A percentile compares a stretch with the other conserved stretches of the same genome.
Conservation (phyloP, 2,797 vertebrate species). For the Neomorphus geoffroyi region DNA sequence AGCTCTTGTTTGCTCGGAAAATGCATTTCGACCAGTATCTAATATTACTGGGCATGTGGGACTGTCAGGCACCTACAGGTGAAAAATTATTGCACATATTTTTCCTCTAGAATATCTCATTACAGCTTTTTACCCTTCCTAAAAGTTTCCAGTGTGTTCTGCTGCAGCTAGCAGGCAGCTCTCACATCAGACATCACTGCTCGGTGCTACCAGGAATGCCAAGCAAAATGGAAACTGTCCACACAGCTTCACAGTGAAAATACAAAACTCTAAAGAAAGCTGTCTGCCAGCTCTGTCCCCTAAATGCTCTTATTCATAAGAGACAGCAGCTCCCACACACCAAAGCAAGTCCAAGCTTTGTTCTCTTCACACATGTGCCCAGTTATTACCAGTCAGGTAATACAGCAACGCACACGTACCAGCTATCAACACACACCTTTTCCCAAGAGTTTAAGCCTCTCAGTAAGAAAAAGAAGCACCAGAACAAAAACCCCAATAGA, state of each 20-base stretch:
- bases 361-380: not conserved
- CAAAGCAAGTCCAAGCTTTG: not conserved
- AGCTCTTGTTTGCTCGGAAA: not conserved
- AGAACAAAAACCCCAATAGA: not conserved
- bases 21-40: not conserved
- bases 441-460: not conserved
- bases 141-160: not conserved
- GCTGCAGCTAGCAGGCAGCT: not conserved
- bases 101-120: not conserved
- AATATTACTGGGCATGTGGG: not conserved
- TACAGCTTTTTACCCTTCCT: not conserved
- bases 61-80: not conserved
- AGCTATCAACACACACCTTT: not conserved
- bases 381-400: not conserved
- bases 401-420: not conserved
- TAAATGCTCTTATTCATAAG: not conserved
- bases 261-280: not conserved
- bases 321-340: not conserved
- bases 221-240: slow-evolving; percentile 4
- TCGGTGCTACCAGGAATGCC: not conserved
- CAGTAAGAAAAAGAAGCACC: not conserved
- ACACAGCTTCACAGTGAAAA: not conserved
- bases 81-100: not conserved
- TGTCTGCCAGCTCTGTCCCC: not conserved
- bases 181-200: not conserved